These are phyloP conservation scores for Drymodes brunneopygia DNA, from an alignment of 2,113 vertebrate genomes.

Conservation along the genomic window DNA sequence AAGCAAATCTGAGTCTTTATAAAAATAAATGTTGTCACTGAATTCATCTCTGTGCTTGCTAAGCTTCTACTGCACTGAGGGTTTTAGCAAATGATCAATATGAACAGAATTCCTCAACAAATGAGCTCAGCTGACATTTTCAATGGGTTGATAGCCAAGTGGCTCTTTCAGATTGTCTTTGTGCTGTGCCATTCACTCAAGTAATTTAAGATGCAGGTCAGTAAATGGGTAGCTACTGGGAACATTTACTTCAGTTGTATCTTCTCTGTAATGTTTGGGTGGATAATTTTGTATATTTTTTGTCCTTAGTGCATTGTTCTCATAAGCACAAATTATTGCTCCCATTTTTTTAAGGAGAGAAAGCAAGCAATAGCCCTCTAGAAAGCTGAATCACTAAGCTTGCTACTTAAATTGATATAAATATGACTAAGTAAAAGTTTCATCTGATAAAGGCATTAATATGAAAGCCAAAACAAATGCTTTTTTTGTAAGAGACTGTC, in stretches of 20 bases:
- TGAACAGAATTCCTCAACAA: not conserved
- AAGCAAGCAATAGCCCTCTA: conserved; percentile 51
- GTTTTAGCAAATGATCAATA: not conserved
- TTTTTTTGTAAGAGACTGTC: conserved; percentile 28
- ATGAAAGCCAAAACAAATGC: conserved; percentile 40
- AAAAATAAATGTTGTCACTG: not conserved
- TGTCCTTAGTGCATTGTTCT: conserved; percentile 61
- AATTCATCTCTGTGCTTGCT: not conserved
- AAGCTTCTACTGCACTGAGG: not conserved
- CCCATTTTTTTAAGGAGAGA: conserved; percentile 66
- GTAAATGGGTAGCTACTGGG: conserved; percentile 23
- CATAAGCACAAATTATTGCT: conserved; percentile 71
- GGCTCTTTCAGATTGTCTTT: not conserved
- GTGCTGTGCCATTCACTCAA: conserved; percentile 18
- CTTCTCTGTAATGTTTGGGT: conserved; percentile 58
- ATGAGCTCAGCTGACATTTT: conserved; percentile 27
- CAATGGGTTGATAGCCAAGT: not conserved
- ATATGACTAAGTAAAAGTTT: conserved; percentile 65
- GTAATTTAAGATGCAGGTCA: conserved; percentile 52
- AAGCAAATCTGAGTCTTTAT: not conserved
- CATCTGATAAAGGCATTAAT: conserved; percentile 49
- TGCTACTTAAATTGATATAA: conserved; percentile 67
- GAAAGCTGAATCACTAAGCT: conserved; percentile 60
- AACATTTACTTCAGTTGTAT: conserved; percentile 24
- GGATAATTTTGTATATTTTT: conserved; percentile 61